These are phyloP conservation scores for Mechanitis mazaeus DNA, from an alignment of 2,888 invertebrate genomes.

Conservation along the genomic window DNA sequence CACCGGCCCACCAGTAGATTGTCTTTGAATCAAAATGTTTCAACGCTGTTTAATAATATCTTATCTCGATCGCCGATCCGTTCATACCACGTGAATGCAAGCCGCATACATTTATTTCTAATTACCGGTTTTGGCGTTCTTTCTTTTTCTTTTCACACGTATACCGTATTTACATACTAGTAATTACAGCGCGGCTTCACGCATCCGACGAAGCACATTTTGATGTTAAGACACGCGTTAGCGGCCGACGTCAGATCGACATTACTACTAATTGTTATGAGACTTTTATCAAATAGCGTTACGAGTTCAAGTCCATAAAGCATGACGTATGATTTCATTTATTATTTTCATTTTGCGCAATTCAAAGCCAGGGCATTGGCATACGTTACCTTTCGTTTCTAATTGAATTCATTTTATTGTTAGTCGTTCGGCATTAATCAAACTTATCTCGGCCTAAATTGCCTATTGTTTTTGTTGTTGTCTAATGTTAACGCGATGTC, in stretches of 20 bases:
- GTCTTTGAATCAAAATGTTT: constrained; percentile 76
- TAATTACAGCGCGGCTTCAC: constrained; percentile 68
- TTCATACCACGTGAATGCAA: constrained; percentile 68
- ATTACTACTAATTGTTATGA: constrained; percentile 65
- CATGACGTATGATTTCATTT: constrained; percentile 75
- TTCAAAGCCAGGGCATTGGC: constrained; percentile 95
- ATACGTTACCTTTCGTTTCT: constrained; percentile 76
- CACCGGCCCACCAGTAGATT: constrained; percentile 50
- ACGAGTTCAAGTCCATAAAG: constrained; percentile 49
- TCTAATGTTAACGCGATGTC: constrained; percentile 75
- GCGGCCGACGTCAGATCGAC: constrained; percentile 63
- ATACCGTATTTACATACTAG: constrained; percentile 71
- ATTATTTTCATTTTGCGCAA: constrained; percentile 70
- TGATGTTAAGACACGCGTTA: constrained; percentile 68
- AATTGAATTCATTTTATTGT: constrained; percentile 75
- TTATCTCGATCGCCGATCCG: constrained; percentile 69
- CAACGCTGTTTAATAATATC: constrained; percentile 73
- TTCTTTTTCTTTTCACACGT: constrained; percentile 74
- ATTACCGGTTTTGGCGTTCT: constrained; percentile 70
- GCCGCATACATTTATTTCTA: constrained; percentile 72
- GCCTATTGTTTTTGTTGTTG: constrained; percentile 70
- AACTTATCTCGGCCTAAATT: constrained; percentile 73
- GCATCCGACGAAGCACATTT: constrained; percentile 67
- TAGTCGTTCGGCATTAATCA: constrained; percentile 73
- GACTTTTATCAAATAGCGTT: constrained; percentile 65